Evolutionary conservation across 2,113 vertebrate species (phyloP).

Genomic region (Bothrops jararaca): DNA sequence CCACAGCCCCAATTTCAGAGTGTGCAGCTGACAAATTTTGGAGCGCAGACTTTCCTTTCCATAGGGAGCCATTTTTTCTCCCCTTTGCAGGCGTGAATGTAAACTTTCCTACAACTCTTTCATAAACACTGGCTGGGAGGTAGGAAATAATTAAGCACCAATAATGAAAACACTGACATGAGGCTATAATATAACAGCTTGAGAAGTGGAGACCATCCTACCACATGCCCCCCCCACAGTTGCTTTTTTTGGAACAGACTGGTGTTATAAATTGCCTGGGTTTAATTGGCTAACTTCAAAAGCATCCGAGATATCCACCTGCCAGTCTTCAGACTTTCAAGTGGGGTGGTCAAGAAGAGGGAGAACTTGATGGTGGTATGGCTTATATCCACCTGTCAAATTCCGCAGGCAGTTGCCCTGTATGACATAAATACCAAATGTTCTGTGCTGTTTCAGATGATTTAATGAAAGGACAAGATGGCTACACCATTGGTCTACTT

Average conservation of each 20-base stretch:
- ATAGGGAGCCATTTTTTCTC: not conserved
- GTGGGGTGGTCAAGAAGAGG: not conserved
- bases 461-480: not conserved
- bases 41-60: not conserved
- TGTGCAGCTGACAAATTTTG: not conserved
- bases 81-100: not conserved
- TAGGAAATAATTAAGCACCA: constrained; percentile 26
- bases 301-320: constrained; percentile 52
- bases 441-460: not conserved
- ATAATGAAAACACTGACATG: constrained; percentile 54
- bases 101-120: not conserved
- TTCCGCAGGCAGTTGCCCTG: not conserved
- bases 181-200: not conserved
- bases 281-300: constrained; percentile 63
- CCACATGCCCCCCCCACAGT: constrained; percentile 34
- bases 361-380: not conserved
- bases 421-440: not conserved
- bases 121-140: not conserved
- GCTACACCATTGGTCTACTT: not conserved
- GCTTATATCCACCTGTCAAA: not conserved
- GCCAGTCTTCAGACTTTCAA: constrained; percentile 36
- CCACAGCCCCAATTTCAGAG: not conserved
- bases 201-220: constrained; percentile 32
- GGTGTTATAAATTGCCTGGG: constrained; percentile 39
- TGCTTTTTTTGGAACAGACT: constrained; percentile 60